These are phyloP conservation scores for Nyctibius grandis DNA, from an alignment of 2,797 vertebrate species.

Conservation along the genomic window DNA sequence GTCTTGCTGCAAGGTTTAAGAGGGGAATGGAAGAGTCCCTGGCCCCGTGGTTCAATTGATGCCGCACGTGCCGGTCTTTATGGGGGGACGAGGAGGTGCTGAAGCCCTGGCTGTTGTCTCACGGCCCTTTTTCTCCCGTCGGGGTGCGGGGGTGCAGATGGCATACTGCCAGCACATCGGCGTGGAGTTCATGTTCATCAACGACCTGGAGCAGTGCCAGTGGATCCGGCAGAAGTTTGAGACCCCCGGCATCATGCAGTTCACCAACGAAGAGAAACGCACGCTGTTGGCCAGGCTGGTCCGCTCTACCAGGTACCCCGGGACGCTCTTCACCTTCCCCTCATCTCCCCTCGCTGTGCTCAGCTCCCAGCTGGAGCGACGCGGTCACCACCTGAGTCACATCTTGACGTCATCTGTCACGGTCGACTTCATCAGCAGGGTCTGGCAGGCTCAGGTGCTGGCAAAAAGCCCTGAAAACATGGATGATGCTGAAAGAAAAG, in stretches of 20 bases:
- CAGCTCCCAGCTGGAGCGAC: not conserved
- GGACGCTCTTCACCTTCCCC: not conserved
- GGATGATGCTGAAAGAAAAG: not conserved
- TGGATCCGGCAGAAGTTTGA: conserved; percentile 94
- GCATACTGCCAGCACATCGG: conserved; percentile 92
- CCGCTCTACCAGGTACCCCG: conserved; percentile 85
- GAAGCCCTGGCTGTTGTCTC: not conserved
- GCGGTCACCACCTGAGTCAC: not conserved
- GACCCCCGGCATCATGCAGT: conserved; percentile 87
- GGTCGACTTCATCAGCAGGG: not conserved
- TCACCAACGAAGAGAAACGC: conserved; percentile 85
- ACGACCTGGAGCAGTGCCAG: conserved; percentile 92
- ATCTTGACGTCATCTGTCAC: not conserved
- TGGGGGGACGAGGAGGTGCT: not conserved
- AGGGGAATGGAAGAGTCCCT: not conserved
- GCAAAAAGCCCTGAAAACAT: not conserved
- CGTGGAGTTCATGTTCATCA: conserved; percentile 97
- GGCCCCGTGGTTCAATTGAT: accelerated
- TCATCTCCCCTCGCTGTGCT: not conserved
- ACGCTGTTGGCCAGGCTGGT: conserved; percentile 87
- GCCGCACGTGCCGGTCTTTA: not conserved
- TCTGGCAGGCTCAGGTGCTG: not conserved
- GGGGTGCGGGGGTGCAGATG: conserved; percentile 75
- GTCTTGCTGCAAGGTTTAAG: not conserved
- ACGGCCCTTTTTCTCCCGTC: not conserved